phyloP scores from a whole-genome alignment of 1,140 invertebrate species.

The Orius laevigatus region DNA sequence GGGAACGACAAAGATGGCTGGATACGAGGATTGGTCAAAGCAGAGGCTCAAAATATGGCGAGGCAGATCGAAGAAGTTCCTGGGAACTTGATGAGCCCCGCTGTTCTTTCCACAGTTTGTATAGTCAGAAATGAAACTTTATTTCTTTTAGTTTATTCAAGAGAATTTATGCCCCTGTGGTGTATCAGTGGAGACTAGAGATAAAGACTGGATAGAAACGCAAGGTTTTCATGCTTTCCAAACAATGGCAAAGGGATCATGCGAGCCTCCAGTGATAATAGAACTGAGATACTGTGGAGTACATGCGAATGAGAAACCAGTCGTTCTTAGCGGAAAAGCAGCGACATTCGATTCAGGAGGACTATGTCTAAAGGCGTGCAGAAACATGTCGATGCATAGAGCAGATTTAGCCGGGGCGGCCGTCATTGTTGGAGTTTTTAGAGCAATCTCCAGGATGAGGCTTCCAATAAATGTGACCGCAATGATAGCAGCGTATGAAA shows the following conservation, averaged over 20 bases:
- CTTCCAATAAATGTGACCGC: slow-evolving; percentile 50
- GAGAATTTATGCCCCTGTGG: slow-evolving; percentile 15
- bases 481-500: slow-evolving; percentile 70
- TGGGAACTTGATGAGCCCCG: slow-evolving; percentile 71
- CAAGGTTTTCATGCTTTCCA: slow-evolving; percentile 38
- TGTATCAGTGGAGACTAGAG: slow-evolving; percentile 25
- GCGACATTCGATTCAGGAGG: slow-evolving; percentile 82
- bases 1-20: slow-evolving; percentile 32
- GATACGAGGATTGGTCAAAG: slow-evolving; percentile 53
- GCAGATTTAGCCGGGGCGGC: slow-evolving; percentile 83
- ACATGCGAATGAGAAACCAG: slow-evolving; percentile 22
- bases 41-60: slow-evolving; percentile 71
- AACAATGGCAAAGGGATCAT: slow-evolving; percentile 34
- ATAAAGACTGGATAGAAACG: slow-evolving; percentile 33
- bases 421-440: slow-evolving; percentile 48
- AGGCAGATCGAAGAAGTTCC: slow-evolving; percentile 63
- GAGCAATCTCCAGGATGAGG: slow-evolving; percentile 47
- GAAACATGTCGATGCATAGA: slow-evolving; percentile 64
- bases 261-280: slow-evolving; percentile 33
- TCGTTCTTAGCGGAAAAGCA: slow-evolving; percentile 30
- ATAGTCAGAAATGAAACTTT: background rate
- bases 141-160: slow-evolving; percentile 1
- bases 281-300: slow-evolving; percentile 29
- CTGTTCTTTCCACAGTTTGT: slow-evolving; percentile 27
- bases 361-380: slow-evolving; percentile 58